Conservation (phyloP, 2,113 vertebrate species). For the Hiodon tergisus region DNA sequence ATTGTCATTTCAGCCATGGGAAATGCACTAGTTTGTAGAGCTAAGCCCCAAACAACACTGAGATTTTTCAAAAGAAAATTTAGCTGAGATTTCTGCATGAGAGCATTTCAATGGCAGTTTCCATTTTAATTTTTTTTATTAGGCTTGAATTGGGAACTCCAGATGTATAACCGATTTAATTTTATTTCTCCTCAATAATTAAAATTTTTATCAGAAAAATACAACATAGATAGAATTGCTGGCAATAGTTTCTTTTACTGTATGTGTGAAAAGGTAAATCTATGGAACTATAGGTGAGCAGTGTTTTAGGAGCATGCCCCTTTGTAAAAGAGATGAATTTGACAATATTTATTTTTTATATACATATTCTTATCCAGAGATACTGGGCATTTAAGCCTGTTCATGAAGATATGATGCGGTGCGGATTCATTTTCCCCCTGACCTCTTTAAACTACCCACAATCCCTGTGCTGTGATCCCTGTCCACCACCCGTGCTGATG, state of each 20-base stretch:
- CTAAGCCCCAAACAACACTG: conserved; percentile 49
- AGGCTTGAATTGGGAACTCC: too few species aligned
- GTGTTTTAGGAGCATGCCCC: too few species aligned
- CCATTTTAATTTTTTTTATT: too few species aligned
- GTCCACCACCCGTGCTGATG: neutral
- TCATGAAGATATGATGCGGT: neutral
- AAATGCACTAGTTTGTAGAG: conserved; percentile 68
- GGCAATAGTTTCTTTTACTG: too few species aligned
- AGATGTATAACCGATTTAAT: too few species aligned
- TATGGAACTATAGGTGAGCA: too few species aligned
- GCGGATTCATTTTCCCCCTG: neutral
- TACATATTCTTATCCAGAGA: neutral
- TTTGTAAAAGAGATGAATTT: too few species aligned
- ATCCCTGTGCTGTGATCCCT: neutral
- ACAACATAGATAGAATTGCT: too few species aligned
- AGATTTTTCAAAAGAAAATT: conserved; percentile 36
- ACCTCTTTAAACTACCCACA: neutral
- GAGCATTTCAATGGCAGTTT: neutral
- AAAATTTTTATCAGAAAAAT: too few species aligned
- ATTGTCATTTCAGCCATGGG: conserved; percentile 69
- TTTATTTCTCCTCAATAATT: too few species aligned
- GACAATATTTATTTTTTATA: neutral
- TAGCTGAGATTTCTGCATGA: neutral
- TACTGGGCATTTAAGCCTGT: neutral
- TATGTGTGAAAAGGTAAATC: too few species aligned